Evolutionary conservation across 2,888 invertebrate species (phyloP).

Genomic region (Scelioninae gen. 1): DNA sequence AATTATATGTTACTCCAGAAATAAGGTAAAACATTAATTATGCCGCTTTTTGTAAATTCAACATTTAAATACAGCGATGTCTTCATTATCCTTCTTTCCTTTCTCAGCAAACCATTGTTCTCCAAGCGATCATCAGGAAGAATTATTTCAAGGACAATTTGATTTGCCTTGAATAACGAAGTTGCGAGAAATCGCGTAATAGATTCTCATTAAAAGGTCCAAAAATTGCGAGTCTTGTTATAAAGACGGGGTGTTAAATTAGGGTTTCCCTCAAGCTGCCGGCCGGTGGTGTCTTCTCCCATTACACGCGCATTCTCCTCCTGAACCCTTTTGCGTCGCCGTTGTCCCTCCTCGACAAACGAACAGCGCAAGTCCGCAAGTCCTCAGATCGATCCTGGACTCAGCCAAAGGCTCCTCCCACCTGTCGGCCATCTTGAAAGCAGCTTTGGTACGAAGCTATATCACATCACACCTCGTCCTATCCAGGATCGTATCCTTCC

Average conservation of each 20-base stretch:
- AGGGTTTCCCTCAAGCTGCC: constrained; percentile 43
- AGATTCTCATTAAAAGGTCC: constrained; percentile 55
- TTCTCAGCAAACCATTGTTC: constrained; percentile 7
- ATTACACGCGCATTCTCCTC: constrained; percentile 38
- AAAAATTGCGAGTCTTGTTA: constrained; percentile 59
- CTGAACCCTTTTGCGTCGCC: constrained; percentile 57
- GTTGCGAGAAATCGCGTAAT: constrained; percentile 63
- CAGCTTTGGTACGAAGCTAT: constrained; percentile 80
- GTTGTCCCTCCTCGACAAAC: constrained; percentile 62
- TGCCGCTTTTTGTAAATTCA: not conserved
- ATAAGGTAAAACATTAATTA: not conserved
- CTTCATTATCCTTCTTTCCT: constrained; percentile 2
- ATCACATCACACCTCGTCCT: constrained; percentile 83
- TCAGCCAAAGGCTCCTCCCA: constrained; percentile 84
- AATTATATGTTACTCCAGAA: too few species aligned
- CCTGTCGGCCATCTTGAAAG: constrained; percentile 84
- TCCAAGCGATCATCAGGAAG: constrained; percentile 2
- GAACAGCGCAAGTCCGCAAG: constrained; percentile 70
- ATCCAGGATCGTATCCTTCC: constrained; percentile 77
- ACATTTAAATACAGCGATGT: constrained; percentile 4
- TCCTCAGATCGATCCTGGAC: constrained; percentile 83
- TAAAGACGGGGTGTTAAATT: constrained; percentile 57
- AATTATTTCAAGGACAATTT: constrained; percentile 77
- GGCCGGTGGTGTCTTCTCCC: constrained; percentile 42
- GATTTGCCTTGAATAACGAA: constrained; percentile 74